Evolutionary conservation across 2,888 invertebrate species (phyloP).

Genomic region (Amblyjoppa fuscipennis): DNA sequence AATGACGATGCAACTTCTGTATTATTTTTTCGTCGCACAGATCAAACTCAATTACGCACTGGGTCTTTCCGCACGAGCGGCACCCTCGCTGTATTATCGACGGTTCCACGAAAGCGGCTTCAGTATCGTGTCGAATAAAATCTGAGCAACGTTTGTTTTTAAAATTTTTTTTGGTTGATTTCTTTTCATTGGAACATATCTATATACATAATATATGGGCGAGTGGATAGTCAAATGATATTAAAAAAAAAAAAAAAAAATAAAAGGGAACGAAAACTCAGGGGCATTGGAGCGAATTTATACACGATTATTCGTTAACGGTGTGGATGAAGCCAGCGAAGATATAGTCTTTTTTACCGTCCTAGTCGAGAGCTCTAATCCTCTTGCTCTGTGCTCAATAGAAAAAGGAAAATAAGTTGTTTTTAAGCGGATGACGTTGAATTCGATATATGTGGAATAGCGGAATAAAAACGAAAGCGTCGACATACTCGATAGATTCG

Average conservation of each 20-base stretch:
- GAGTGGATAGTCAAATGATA: too few relatives aligned
- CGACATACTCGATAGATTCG: background rate
- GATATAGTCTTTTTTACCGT: constrained; percentile 1
- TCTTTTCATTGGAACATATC: too few relatives aligned
- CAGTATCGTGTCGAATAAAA: too few relatives aligned
- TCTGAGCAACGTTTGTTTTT: too few relatives aligned
- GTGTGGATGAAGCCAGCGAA: constrained; percentile 47
- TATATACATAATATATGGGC: too few relatives aligned
- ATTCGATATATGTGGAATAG: constrained; percentile 11
- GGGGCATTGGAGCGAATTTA: constrained; percentile 17
- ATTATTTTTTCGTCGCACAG: background rate
- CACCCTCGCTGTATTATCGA: constrained; percentile 9
- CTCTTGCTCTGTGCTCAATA: constrained; percentile 27
- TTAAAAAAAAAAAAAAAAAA: too few relatives aligned
- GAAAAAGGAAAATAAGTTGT: constrained; percentile 4
- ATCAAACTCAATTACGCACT: constrained; percentile 18
- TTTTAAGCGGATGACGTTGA: background rate
- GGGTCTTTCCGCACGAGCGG: constrained; percentile 21
- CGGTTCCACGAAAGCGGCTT: background rate
- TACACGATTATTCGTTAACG: constrained; percentile 22
- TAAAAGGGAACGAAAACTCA: background rate
- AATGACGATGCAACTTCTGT: constrained; percentile 14
- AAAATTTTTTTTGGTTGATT: too few relatives aligned
- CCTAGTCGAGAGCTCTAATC: constrained; percentile 25
- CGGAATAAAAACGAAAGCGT: background rate